These are phyloP conservation scores for Melanotus villosus DNA, from an alignment of 2,888 invertebrate species.

Conservation along the genomic window DNA sequence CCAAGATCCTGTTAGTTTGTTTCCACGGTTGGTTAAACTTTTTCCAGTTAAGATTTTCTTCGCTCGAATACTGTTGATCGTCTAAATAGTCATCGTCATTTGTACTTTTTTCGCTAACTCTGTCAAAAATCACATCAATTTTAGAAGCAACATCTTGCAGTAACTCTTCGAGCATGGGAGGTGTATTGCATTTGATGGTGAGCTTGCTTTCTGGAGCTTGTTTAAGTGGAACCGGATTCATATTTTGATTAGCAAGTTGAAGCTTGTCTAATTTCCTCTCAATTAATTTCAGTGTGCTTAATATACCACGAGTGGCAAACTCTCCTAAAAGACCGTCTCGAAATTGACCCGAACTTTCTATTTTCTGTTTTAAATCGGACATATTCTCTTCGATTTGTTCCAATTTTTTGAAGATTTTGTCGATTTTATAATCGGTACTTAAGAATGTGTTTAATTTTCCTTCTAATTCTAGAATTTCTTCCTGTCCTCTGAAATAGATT, in stretches of 20 bases:
- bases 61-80: conserved; percentile 49
- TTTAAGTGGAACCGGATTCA: conserved; percentile 47
- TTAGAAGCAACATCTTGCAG: conserved; percentile 66
- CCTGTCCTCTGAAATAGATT: conserved; percentile 64
- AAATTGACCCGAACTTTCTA: conserved; percentile 51
- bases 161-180: conserved; percentile 62
- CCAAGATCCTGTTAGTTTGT: conserved; percentile 59
- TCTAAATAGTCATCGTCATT: conserved; percentile 54
- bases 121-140: conserved; percentile 67
- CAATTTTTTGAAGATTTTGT: conserved; percentile 60
- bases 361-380: conserved; percentile 52
- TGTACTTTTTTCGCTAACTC: conserved; percentile 56
- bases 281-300: conserved; percentile 64
- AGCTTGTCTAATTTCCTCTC: conserved; percentile 64
- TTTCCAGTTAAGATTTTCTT: conserved; percentile 54
- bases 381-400: conserved; percentile 59
- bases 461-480: conserved; percentile 64
- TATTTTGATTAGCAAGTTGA: conserved; percentile 46
- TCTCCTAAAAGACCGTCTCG: conserved; percentile 62
- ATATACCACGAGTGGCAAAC: conserved; percentile 65
- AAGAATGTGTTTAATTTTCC: conserved; percentile 62
- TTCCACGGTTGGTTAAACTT: conserved; percentile 58
- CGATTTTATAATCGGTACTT: conserved; percentile 65
- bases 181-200: conserved; percentile 62
- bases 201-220: conserved; percentile 55